phyloP scores from a whole-genome alignment of 1,140 invertebrate species.

The Drosophila pectinifera region DNA sequence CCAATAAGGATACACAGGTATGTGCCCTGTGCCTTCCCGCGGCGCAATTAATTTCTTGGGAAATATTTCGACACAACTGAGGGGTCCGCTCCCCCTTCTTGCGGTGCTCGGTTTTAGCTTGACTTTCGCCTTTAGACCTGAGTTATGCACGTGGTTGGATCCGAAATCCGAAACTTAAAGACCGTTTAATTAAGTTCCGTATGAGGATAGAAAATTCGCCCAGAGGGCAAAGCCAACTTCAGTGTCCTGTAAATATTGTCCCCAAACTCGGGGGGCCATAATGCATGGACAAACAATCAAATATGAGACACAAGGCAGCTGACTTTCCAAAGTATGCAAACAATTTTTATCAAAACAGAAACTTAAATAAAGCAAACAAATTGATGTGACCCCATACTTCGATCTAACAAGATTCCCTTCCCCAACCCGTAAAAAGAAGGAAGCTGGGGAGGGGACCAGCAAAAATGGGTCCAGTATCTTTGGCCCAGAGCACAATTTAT shows the following conservation, averaged over 20 bases:
- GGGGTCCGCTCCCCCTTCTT: slow-evolving; percentile 14
- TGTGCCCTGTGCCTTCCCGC: slow-evolving; percentile 20
- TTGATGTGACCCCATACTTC: slow-evolving; percentile 60
- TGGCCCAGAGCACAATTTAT: slow-evolving; percentile 75
- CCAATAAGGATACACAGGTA: slow-evolving; percentile 72
- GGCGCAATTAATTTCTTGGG: slow-evolving; percentile 75
- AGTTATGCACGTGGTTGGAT: slow-evolving; percentile 69
- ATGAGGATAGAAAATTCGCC: not conserved
- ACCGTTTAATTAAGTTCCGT: slow-evolving; percentile 66
- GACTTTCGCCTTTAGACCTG: slow-evolving; percentile 55
- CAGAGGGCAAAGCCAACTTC: not conserved
- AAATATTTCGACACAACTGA: slow-evolving; percentile 57
- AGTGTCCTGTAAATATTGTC: slow-evolving; percentile 54
- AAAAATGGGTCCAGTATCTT: slow-evolving; percentile 49
- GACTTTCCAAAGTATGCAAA: slow-evolving; percentile 58
- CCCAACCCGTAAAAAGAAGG: slow-evolving; percentile 1
- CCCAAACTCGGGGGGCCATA: slow-evolving; percentile 34
- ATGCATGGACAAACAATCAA: slow-evolving; percentile 64
- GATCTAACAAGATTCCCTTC: slow-evolving; percentile 28
- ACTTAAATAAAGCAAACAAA: slow-evolving; percentile 82
- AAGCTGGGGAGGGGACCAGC: not conserved
- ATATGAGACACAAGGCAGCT: slow-evolving; percentile 38
- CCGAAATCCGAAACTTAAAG: slow-evolving; percentile 50
- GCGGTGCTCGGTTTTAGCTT: slow-evolving; percentile 41
- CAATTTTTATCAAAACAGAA: slow-evolving; percentile 71